Percentiles rank a stretch among this genome's conserved stretches.
phyloP scores from a whole-genome alignment of 1,140 invertebrate genomes.

The Rhagoletis pomonella region DNA sequence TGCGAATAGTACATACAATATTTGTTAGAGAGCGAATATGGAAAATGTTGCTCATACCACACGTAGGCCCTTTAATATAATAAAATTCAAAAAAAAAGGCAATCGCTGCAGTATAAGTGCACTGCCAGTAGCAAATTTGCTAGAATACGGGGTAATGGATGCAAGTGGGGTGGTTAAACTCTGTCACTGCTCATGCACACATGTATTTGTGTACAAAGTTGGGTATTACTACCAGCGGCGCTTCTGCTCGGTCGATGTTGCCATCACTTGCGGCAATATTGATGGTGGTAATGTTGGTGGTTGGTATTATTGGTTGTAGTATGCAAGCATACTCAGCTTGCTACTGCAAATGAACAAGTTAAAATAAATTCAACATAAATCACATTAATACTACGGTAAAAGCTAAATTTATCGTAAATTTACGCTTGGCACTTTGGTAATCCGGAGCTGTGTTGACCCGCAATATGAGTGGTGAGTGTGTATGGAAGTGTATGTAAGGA shows the following conservation, averaged over 20 bases:
- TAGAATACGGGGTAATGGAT: background rate
- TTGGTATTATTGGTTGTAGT: background rate
- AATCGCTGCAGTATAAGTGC: background rate
- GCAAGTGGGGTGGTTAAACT: too few species aligned
- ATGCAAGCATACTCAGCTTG: background rate
- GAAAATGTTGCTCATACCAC: conserved; percentile 46
- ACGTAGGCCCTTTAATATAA: background rate
- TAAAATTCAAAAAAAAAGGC: background rate
- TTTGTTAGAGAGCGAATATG: background rate
- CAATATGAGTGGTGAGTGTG: background rate
- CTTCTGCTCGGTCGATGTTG: background rate
- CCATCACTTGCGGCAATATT: background rate
- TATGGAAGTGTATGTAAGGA: background rate
- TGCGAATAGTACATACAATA: too few species aligned
- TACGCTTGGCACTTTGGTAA: conserved; percentile 21
- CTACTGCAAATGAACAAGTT: background rate
- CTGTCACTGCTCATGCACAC: too few species aligned
- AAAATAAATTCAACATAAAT: conserved; percentile 51
- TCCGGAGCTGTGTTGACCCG: background rate
- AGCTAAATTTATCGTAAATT: conserved; percentile 25
- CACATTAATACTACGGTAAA: conserved; percentile 42
- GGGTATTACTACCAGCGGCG: too few species aligned
- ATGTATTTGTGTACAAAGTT: too few species aligned
- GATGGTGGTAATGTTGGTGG: background rate
- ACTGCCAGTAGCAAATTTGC: background rate